Conservation (phyloP, 2,113 vertebrate genomes). For the Micronycteris hirsuta region DNA sequence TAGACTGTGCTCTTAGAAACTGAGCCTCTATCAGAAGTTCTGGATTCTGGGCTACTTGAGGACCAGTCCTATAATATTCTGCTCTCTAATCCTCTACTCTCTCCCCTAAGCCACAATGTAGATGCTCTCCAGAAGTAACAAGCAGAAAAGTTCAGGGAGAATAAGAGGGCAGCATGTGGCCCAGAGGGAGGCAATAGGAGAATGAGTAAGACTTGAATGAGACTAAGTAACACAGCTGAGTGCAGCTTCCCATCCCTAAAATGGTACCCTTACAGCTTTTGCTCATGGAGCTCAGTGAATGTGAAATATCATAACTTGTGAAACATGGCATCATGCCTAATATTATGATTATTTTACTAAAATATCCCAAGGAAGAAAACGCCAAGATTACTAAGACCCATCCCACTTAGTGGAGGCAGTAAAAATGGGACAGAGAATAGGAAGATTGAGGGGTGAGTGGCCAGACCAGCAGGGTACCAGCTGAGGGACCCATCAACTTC, state of each 20-base stretch:
- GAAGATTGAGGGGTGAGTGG: background rate
- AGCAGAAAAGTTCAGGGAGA: background rate
- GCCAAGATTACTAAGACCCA: background rate
- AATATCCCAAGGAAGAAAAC: background rate
- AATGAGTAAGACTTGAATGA: background rate
- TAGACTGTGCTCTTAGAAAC: background rate
- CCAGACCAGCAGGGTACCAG: background rate
- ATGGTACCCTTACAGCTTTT: rapidly evolving
- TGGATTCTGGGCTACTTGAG: rapidly evolving
- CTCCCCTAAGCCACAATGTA: background rate
- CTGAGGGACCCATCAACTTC: background rate
- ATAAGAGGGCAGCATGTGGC: too few relatives aligned
- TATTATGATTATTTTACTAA: background rate
- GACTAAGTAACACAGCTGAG: background rate
- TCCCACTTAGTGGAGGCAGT: background rate
- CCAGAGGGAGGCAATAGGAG: background rate
- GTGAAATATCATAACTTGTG: background rate
- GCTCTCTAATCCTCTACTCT: too few relatives aligned
- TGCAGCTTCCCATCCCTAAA: background rate
- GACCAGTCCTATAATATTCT: too few relatives aligned
- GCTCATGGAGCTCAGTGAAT: background rate
- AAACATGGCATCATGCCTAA: background rate
- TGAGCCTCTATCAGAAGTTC: background rate
- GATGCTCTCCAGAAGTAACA: background rate
- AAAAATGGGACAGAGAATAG: background rate